phyloP scores from a whole-genome alignment of 2,888 invertebrate genomes.

The Pterostichus niger region DNA sequence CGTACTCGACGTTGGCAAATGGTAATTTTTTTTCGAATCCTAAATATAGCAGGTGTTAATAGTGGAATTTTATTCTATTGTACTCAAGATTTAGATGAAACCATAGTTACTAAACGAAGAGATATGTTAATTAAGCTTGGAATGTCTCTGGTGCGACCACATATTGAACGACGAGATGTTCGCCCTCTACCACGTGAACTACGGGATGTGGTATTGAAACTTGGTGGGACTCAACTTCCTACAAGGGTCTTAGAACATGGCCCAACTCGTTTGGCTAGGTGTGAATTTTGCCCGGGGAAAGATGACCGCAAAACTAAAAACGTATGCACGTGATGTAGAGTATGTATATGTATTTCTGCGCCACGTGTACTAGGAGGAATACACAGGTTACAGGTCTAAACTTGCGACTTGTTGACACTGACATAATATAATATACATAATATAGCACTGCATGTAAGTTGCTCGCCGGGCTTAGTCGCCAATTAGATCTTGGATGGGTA shows the following conservation, averaged over 20 bases:
- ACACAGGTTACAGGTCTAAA: no score
- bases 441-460: no score
- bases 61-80: slow-evolving; percentile 29
- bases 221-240: slow-evolving; percentile 37
- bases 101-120: slow-evolving; percentile 8
- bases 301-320: slow-evolving; percentile 33
- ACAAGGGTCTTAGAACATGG: slow-evolving; percentile 13
- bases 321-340: slow-evolving; percentile 1
- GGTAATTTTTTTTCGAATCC: slow-evolving; percentile 21
- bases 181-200: slow-evolving; percentile 45
- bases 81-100: slow-evolving; percentile 27
- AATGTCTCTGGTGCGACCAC: slow-evolving; percentile 21
- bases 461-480: no score
- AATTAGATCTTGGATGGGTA: no score
- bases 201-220: slow-evolving; percentile 34
- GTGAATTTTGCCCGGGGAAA: slow-evolving; percentile 35
- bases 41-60: slow-evolving; percentile 38
- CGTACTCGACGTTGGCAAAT: slow-evolving; percentile 30
- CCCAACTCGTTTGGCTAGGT: slow-evolving; percentile 14
- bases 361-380: slow-evolving; percentile 3
- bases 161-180: slow-evolving; percentile 47
- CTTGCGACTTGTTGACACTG: no score
- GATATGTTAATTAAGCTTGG: slow-evolving; percentile 36
- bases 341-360: not conserved
- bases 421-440: no score